Percentiles rank a stretch among this genome's conserved stretches.
Evolutionary conservation across 2,888 invertebrate species (phyloP).

Genomic region (Dorcus parallelipipedus): DNA sequence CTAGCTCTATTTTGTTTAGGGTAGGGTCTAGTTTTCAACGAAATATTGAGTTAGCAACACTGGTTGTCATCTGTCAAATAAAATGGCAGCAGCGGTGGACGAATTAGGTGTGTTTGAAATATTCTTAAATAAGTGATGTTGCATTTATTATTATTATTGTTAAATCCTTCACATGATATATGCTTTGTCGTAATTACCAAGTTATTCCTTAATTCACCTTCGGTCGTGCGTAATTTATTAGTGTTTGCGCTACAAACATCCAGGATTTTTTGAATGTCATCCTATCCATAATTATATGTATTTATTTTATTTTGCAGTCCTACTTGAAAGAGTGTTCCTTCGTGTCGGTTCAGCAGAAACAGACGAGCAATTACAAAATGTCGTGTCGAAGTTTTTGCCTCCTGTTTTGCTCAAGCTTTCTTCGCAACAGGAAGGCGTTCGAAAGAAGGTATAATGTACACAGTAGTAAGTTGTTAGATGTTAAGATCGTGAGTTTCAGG

Average conservation of each 20-base stretch:
- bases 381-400: constrained; percentile 77
- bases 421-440: constrained; percentile 80
- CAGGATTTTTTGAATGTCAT: constrained; percentile 16
- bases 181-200: too few relatives aligned
- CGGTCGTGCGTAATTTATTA: not conserved
- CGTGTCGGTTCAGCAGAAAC: constrained; percentile 85
- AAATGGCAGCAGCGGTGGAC: constrained; percentile 33
- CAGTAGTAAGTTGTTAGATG: not conserved
- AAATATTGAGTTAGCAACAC: not conserved
- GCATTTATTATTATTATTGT: not conserved
- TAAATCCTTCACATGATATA: too few relatives aligned
- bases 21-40: too few relatives aligned
- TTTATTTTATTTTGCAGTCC: constrained; percentile 55
- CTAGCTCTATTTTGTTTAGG: too few relatives aligned
- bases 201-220: not conserved
- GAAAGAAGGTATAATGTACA: constrained; percentile 46
- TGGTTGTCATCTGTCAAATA: not conserved
- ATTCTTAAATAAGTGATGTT: not conserved
- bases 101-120: constrained; percentile 27
- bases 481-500: constrained; percentile 51
- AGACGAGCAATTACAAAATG: constrained; percentile 83
- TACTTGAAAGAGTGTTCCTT: constrained; percentile 85
- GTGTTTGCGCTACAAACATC: not conserved
- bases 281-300: constrained; percentile 1
- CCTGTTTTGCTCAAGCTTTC: constrained; percentile 89